Conservation (phyloP, 1,140 invertebrate species). For the Monomorium pharaonis region DNA sequence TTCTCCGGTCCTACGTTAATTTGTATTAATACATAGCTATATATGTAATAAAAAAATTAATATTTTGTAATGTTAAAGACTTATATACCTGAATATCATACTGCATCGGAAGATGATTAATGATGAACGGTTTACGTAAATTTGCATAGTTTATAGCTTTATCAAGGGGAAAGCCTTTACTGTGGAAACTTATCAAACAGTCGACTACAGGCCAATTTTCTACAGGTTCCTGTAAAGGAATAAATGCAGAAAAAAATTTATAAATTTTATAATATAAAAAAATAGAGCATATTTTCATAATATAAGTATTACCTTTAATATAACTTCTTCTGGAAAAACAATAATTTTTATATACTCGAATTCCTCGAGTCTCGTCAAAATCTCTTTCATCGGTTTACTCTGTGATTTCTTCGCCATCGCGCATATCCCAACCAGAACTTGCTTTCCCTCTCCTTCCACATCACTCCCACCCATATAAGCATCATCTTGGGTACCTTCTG, state of each 20-base stretch:
- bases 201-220: constrained; percentile 99
- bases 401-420: constrained; percentile 99
- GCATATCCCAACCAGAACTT: constrained; percentile 98
- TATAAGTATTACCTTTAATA: constrained; percentile 90
- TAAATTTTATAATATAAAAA: neutral
- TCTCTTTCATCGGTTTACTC: constrained; percentile 99
- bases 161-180: constrained; percentile 98
- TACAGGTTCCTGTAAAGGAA: constrained; percentile 91
- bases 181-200: constrained; percentile 99
- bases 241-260: no score
- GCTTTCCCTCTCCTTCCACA: constrained; percentile 89
- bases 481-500: constrained; percentile 88
- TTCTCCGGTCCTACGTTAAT: constrained; percentile 91
- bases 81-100: constrained; percentile 95
- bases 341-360: constrained; percentile 98
- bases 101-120: constrained; percentile 99
- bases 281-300: neutral
- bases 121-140: constrained; percentile 97
- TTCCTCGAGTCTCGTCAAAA: constrained; percentile 96
- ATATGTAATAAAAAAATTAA: constrained; percentile 3
- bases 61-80: neutral
- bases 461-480: constrained; percentile 80
- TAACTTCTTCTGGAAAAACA: constrained; percentile 97
- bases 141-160: constrained; percentile 99
- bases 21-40: neutral